These are phyloP conservation scores for Sinotaia quadrata DNA, from an alignment of 2,888 invertebrate species.

Conservation along the genomic window DNA sequence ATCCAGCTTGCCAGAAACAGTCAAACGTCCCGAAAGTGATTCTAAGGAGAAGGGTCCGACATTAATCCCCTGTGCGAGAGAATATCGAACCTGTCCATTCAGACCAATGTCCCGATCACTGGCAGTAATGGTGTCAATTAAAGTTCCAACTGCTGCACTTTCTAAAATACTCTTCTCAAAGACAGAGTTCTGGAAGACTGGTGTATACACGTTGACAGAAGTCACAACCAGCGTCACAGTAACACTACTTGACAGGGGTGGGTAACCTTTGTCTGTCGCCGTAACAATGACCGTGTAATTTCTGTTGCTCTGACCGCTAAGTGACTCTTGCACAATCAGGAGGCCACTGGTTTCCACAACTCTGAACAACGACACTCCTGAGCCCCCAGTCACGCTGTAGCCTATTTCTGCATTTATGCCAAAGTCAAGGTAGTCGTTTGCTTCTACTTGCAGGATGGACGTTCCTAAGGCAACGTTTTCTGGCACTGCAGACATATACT, in stretches of 20 bases:
- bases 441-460: conserved; percentile 79
- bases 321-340: conserved; percentile 79
- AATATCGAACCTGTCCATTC: conserved; percentile 89
- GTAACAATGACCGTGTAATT: conserved; percentile 81
- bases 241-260: conserved; percentile 86
- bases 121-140: conserved; percentile 86
- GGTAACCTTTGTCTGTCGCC: conserved; percentile 90
- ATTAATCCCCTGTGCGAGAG: conserved; percentile 78
- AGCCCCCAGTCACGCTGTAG: conserved; percentile 81
- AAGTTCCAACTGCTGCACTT: conserved; percentile 88
- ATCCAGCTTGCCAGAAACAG: conserved; percentile 85
- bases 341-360: conserved; percentile 86
- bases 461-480: conserved; percentile 83
- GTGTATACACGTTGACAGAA: conserved; percentile 85
- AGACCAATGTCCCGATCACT: conserved; percentile 89
- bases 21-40: conserved; percentile 83
- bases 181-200: conserved; percentile 83
- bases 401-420: conserved; percentile 92
- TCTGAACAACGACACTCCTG: conserved; percentile 83
- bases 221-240: conserved; percentile 77
- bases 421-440: conserved; percentile 77
- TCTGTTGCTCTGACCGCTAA: conserved; percentile 73
- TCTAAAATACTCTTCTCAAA: conserved; percentile 93
- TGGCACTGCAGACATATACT: conserved; percentile 68
- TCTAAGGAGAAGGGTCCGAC: conserved; percentile 86